Evolutionary conservation across 2,888 invertebrate genomes (phyloP).

Genomic region (Drosophila kambysellisi): DNA sequence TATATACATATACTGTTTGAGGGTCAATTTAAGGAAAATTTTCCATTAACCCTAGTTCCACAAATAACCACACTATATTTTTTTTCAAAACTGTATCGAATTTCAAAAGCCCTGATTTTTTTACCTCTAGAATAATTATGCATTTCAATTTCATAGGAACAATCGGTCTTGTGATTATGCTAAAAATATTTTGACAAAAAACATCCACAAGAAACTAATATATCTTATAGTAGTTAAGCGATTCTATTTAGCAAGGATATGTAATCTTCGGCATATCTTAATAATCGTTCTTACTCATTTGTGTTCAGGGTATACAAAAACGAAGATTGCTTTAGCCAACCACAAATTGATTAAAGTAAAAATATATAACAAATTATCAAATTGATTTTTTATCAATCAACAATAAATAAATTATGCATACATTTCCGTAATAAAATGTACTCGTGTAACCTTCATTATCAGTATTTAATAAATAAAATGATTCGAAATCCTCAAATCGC

Average conservation of each 20-base stretch:
- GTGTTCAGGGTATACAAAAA: background rate
- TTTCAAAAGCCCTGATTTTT: background rate
- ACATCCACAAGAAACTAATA: no score
- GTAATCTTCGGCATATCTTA: no score
- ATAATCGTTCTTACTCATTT: background rate
- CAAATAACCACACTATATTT: background rate
- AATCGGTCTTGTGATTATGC: no score
- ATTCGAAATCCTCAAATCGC: slow-evolving; percentile 9
- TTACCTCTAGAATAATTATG: background rate
- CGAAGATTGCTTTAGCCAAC: background rate
- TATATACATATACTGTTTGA: background rate
- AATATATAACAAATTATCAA: slow-evolving; percentile 29
- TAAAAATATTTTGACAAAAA: no score
- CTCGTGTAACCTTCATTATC: slow-evolving; percentile 66
- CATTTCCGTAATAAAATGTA: slow-evolving; percentile 31
- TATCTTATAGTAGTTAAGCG: no score
- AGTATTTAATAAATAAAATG: slow-evolving; percentile 15
- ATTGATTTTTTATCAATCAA: slow-evolving; percentile 26
- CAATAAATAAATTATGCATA: background rate
- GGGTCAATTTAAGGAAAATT: background rate
- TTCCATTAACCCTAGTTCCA: background rate
- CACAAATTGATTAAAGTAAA: background rate
- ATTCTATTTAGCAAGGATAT: background rate
- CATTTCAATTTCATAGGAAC: background rate
- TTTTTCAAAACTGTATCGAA: background rate